These are phyloP conservation scores for Rhimphoctona megacephalus DNA, from an alignment of 2,888 invertebrate species.

Conservation along the genomic window DNA sequence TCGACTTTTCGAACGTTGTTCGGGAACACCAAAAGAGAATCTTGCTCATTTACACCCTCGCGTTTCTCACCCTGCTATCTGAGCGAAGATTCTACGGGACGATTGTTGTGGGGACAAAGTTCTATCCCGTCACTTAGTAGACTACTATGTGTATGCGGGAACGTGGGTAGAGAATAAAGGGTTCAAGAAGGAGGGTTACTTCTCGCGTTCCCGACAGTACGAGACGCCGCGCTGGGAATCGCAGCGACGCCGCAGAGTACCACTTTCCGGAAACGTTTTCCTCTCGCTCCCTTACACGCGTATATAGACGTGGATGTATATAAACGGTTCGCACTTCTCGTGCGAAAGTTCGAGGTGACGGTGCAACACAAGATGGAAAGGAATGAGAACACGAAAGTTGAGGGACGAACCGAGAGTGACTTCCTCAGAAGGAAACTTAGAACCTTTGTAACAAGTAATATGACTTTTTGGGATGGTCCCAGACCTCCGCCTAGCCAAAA, in stretches of 20 bases:
- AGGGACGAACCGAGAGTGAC: conserved; percentile 58
- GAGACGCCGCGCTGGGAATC: conserved; percentile 30
- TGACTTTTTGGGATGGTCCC: conserved; percentile 50
- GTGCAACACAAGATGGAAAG: conserved; percentile 33
- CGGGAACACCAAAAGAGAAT: conserved; percentile 46
- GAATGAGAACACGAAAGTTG: conserved; percentile 11
- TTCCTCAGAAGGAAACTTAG: conserved; percentile 61
- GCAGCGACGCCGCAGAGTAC: conserved; percentile 58
- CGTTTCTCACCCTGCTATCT: conserved; percentile 19
- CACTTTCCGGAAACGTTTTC: conserved; percentile 66
- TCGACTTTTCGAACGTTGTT: conserved; percentile 29
- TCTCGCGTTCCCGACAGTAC: conserved; percentile 36
- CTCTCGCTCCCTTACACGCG: conserved; percentile 7
- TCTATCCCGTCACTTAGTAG: conserved; percentile 63
- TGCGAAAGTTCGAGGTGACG: conserved; percentile 52
- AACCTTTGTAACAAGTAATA: conserved; percentile 45
- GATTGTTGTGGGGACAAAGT: conserved; percentile 69
- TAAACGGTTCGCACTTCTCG: conserved; percentile 6
- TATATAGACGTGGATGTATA: background rate
- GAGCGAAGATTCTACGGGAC: conserved; percentile 46
- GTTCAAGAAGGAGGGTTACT: conserved; percentile 53
- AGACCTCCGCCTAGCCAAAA: background rate
- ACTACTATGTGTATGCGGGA: conserved; percentile 46
- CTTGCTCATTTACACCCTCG: conserved; percentile 23
- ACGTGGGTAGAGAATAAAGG: conserved; percentile 31